Percentiles rank a stretch among this genome's conserved stretches.
phyloP scores from a whole-genome alignment of 2,797 vertebrate species.

The Sylvia borin region DNA sequence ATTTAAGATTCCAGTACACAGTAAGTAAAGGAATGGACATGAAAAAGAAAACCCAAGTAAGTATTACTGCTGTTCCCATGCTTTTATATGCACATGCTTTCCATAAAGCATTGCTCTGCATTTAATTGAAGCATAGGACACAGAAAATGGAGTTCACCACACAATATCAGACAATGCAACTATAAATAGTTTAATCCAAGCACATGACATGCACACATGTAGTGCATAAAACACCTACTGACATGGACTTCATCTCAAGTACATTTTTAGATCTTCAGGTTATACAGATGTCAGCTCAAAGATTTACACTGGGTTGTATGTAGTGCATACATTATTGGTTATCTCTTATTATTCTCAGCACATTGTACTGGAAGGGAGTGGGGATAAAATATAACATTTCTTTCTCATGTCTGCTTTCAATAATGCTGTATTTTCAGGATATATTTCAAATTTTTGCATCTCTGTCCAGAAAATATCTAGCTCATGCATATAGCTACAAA shows the following conservation, averaged over 20 bases:
- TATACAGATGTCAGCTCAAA: background rate
- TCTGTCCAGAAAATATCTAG: background rate
- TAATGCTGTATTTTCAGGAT: background rate
- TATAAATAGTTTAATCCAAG: background rate
- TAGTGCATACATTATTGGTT: background rate
- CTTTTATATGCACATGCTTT: background rate
- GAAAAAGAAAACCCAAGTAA: background rate
- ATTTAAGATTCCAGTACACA: background rate
- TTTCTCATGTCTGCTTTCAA: background rate
- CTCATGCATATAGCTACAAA: background rate
- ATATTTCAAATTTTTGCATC: background rate
- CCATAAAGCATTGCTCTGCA: background rate
- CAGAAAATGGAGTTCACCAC: background rate
- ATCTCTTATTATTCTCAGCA: background rate
- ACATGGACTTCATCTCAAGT: background rate
- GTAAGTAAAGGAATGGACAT: background rate
- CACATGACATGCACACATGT: background rate
- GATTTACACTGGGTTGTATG: background rate
- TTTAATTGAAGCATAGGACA: background rate
- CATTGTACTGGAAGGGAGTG: background rate
- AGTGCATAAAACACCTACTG: background rate
- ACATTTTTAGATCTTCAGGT: background rate
- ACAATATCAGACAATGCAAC: background rate
- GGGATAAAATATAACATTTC: background rate
- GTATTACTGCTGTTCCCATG: background rate